Base-by-base conservation (phyloP, 2,797 vertebrate genomes). In the Sebastes jordani region DNA sequence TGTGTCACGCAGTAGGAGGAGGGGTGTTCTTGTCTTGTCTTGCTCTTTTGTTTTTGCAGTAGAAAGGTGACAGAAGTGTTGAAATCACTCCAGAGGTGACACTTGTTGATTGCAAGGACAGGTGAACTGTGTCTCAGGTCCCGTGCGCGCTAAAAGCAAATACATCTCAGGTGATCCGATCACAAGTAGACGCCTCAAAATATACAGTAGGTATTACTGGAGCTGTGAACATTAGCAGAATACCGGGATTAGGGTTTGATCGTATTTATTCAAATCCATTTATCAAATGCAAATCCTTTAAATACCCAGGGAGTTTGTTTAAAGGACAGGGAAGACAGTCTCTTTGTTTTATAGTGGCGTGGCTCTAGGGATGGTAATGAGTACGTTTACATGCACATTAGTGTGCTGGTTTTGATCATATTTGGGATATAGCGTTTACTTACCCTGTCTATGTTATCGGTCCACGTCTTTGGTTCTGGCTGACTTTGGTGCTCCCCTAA, bases 51-150 rank as follows among this genome's bases (percentile, higher is more conserved):
- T 16, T 42, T 73, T 27, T 22, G 20, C 36, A 46, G 52, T 29
- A 46, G 54, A 71, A 82, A 78, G 65, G 64, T 79, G 56, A 30
- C 14, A 64, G 29, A 56, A 56, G 59, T 11, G 63, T 58, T 22
- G 23, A 80, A 71, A 71, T 77, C 23, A 38, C 30, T 54, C 59
- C 20, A 54, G 14, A 22, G 56, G 13, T 66, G 65, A 64, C 70
- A 77, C 61, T 29, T 71, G 79, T 66, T 82, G 64, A 81, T 67
- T 59, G 46, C 4, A 29, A 52, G 54, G 68, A 58, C 25, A 78
- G 27, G 25, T 49, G 22, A 58, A 32, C 2, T 70, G n/a, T 13
- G n/a, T 56, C 27, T 55, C 18, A 42, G 11, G 56, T 63, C 60
- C 29, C 0, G 9, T 16, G 29, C 59, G 59, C 49, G 6, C 13